Base-by-base conservation (phyloP, 2,797 vertebrate genomes). In the Sandelia bainsii region DNA sequence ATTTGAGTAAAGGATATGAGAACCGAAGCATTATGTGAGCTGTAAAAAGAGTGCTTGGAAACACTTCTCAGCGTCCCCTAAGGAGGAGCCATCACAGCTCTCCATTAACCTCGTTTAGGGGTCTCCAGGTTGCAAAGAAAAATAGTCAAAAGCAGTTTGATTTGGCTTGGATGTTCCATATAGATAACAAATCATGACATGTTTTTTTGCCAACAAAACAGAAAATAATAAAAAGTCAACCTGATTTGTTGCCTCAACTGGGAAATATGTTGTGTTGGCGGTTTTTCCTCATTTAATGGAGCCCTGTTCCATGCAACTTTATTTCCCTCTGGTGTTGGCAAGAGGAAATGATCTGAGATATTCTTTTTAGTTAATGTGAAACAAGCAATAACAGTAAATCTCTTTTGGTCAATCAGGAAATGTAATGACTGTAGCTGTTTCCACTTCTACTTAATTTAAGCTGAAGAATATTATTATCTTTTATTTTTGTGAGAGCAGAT, bases 21-120 rank as follows among this genome's bases (percentile, higher is more conserved):
- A 6, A 45, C 64, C 60, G 25, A 62, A 67, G 63, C 58, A 39
- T 72, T 79, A 66, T 72, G 80, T 59, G 52, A 73, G 10, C 66
- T 59, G 63, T 89, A 81, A 84, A 86, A 83, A 22, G 20, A 67
- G 40, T 69, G 48, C 23, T 72, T 66, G 48, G 71, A 82, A 83
- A 80, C 42, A 70, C 61, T 61, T 62, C 42, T 65, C 66, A 58
- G 46, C 19, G 69, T 59, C n/a, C 71, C 45, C 78, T 34, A 61
- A 66, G 27, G 59, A 60, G 62, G 40, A 74, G 58, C 16, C 3
- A 50, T 62, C 56, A 49, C 4, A 1, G 17, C 72, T 80, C 52
- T 14, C 61, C 46, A 68, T 63, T 71, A 69, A 76, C 45, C 34
- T 62, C 20, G 13, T 65, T 77, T 37, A 59, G 39, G 7, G 5